A percentile compares a stretch with the other conserved stretches of the same genome.
Conservation (phyloP, 2,888 invertebrate genomes). For the Anthophora plumipes region DNA sequence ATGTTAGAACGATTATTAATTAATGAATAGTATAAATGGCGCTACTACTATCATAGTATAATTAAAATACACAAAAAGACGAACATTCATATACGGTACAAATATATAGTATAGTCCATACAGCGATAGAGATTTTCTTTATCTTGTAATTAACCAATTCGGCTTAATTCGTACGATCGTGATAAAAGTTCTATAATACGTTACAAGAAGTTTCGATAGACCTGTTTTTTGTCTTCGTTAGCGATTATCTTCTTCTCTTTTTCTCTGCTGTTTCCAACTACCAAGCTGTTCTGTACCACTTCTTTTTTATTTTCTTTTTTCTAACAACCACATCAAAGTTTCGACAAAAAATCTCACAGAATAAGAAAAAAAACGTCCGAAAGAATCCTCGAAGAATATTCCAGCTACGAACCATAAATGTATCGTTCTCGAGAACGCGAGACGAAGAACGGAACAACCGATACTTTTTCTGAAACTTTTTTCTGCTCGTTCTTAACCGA, state of each 20-base stretch:
- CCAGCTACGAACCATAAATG: not conserved
- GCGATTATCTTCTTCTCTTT: not conserved
- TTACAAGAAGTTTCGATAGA: constrained; percentile 43
- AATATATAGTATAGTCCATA: constrained; percentile 60
- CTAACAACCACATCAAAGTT: not conserved
- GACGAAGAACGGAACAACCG: constrained; percentile 14
- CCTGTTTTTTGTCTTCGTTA: constrained; percentile 41
- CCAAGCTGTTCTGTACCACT: not conserved
- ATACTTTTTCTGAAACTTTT: too few species aligned
- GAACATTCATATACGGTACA: constrained; percentile 65
- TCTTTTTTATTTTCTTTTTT: not conserved
- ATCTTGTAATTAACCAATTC: constrained; percentile 47
- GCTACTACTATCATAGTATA: constrained; percentile 64
- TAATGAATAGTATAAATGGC: constrained; percentile 52
- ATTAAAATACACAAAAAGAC: constrained; percentile 68
- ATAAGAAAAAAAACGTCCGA: not conserved
- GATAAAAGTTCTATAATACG: constrained; percentile 46
- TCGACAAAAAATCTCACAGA: not conserved
- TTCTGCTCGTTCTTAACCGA: too few species aligned
- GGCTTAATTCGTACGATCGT: constrained; percentile 53
- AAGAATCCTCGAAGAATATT: not conserved
- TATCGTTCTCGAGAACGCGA: not conserved
- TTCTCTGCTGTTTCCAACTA: not conserved
- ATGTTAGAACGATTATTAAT: constrained; percentile 46
- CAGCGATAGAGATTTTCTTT: constrained; percentile 30